These are phyloP conservation scores for Pantherophis alleghaniensis DNA, from an alignment of 2,797 vertebrate species.

Conservation along the genomic window DNA sequence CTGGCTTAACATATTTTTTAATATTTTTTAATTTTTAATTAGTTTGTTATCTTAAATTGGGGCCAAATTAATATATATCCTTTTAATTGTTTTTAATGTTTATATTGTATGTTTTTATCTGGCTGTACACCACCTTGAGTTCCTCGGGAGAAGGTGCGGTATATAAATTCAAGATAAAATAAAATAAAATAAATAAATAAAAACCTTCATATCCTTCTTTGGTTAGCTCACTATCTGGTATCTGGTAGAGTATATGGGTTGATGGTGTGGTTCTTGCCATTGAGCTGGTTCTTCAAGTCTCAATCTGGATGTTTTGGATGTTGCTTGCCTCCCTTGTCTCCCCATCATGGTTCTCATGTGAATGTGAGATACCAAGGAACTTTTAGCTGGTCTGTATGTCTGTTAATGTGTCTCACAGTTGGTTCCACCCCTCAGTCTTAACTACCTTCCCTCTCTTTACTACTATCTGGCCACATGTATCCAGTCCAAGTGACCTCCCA, in stretches of 20 bases:
- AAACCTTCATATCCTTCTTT: not conserved
- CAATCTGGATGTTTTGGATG: not conserved
- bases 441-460: not conserved
- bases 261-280: not conserved
- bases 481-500: not conserved
- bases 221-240: not conserved
- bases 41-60: no score
- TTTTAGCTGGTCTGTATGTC: not conserved
- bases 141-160: no score
- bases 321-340: not conserved
- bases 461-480: not conserved
- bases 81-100: no score
- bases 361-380: not conserved
- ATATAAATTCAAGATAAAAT: no score
- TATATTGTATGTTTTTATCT: no score
- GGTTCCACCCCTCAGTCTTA: not conserved
- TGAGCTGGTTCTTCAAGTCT: not conserved
- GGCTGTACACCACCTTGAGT: no score
- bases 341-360: not conserved
- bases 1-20: no score
- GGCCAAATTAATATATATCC: no score
- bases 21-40: no score
- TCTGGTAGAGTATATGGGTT: not conserved
- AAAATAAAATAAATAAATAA: no score
- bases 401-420: not conserved